Evolutionary conservation across 2,113 vertebrate species (phyloP), one percentile per base, ranked within the genome.

Genomic region (Uria aalge): DNA sequence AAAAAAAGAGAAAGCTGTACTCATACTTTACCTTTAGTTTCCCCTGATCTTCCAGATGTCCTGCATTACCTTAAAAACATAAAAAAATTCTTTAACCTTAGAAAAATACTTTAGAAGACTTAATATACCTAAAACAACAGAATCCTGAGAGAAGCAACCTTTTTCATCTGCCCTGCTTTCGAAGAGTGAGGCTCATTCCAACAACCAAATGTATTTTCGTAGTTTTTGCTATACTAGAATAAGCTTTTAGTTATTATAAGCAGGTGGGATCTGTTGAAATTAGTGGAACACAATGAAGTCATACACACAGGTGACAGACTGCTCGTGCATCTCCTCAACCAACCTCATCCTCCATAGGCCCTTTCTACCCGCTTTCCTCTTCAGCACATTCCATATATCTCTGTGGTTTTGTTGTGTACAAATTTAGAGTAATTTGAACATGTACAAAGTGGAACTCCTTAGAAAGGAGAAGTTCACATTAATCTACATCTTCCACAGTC

Each of bases 31-130:
- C 98, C 96, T 97, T 75, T 60, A 66, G 30, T 29, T 60, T 82
- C n/a, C 14, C 36, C 13, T 92, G 55, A 22, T 95, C 66, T 92
- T 98, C 91, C 80, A 53, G 26, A 27, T 71, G 27, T 59, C 63
- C 74, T 77, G 77, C 88, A 50, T 72, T 83, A 52, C 96, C 98
- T 98, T 85, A 63, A 94, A 95, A 91, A 92, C 14, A 92, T 68
- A 11, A 34, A 66, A 66, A 66, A 66, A 23, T 34, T 34, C 13
- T 66, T 23, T 66, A 45, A 66, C 20, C 17, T 91, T 40, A 36
- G 40, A 6, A n/a, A 80, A 19, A 43, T 8, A 20, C 12, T 76
- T 92, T 16, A 24, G 15, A 87, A 69, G 7, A 62, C 7, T 63
- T 20, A 57, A 40, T 34, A 45, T 7, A 75, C 15, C n/a, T 59